phyloP scores from a whole-genome alignment of 2,888 invertebrate species.

The Rosalia funebris region DNA sequence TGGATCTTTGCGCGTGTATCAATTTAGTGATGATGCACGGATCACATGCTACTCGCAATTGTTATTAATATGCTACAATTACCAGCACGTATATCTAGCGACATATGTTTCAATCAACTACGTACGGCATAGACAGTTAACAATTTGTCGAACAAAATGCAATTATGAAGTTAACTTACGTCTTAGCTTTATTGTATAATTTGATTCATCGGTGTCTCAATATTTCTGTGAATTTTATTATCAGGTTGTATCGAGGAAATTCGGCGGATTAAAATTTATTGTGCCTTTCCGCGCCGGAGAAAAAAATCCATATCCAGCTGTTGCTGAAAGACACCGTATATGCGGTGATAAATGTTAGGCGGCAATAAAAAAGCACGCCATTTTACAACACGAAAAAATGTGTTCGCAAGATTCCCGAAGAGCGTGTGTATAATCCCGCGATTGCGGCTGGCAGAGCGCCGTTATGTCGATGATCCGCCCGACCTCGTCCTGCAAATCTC shows the following conservation, averaged over 20 bases:
- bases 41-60: no score
- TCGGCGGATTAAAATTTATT: not conserved
- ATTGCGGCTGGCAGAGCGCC: conserved; percentile 21
- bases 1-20: no score
- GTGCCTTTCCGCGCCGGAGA: not conserved
- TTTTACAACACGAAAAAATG: conserved; percentile 14
- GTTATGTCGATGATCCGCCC: conserved; percentile 35
- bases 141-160: no score
- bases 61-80: no score
- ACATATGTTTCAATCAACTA: no score
- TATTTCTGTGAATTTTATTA: no score
- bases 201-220: no score
- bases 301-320: not conserved
- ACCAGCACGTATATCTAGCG: no score
- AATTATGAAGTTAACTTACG: no score
- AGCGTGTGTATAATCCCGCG: conserved; percentile 21
- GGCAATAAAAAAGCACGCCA: conserved; percentile 5
- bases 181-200: no score
- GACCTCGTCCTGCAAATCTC: conserved; percentile 51
- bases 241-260: not conserved
- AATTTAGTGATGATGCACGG: no score
- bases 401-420: conserved; percentile 6
- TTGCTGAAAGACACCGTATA: conserved; percentile 12
- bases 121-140: no score
- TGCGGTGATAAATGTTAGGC: not conserved